Conservation (phyloP, 1,140 invertebrate species). For the Micrasema minimum region DNA sequence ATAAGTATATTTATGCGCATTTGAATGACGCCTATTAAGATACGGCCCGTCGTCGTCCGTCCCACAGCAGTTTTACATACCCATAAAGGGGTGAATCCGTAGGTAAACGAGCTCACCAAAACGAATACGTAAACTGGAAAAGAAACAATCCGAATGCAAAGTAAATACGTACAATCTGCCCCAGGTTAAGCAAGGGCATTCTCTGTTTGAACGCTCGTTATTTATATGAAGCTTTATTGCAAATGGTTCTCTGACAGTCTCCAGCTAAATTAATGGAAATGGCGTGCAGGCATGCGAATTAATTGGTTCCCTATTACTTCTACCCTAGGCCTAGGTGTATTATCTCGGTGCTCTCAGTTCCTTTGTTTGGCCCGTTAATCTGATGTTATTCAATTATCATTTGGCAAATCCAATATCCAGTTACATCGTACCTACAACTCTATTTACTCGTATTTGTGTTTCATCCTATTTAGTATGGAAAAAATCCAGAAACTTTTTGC, state of each 20-base stretch:
- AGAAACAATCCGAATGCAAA: conserved; percentile 29
- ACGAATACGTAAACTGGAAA: conserved; percentile 11
- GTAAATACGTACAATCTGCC: conserved; percentile 38
- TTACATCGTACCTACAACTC: not conserved
- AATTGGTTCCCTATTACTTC: conserved; percentile 33
- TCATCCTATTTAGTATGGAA: too few relatives aligned
- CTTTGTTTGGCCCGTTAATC: conserved; percentile 20
- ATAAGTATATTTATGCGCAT: conserved; percentile 23
- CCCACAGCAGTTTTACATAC: conserved; percentile 13
- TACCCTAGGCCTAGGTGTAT: conserved; percentile 18
- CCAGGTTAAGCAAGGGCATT: conserved; percentile 35
- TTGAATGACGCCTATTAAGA: conserved; percentile 31
- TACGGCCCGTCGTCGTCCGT: conserved; percentile 2
- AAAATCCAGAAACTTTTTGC: too few relatives aligned
- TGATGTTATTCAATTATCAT: conserved; percentile 30
- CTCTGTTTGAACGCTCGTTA: conserved; percentile 34
- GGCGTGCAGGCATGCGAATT: conserved; percentile 37
- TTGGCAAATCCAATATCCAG: conserved; percentile 3
- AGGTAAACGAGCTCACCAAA: conserved; percentile 29
- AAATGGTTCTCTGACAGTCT: conserved; percentile 36
- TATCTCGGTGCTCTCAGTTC: conserved; percentile 15
- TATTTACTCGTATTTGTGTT: too few relatives aligned
- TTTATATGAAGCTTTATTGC: conserved; percentile 34
- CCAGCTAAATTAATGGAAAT: conserved; percentile 34
- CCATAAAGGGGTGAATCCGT: conserved; percentile 22